Evolutionary conservation across 2,888 invertebrate genomes (phyloP), one percentile per base, ranked within the genome.

Genomic region (Ormyrus rosae): DNA sequence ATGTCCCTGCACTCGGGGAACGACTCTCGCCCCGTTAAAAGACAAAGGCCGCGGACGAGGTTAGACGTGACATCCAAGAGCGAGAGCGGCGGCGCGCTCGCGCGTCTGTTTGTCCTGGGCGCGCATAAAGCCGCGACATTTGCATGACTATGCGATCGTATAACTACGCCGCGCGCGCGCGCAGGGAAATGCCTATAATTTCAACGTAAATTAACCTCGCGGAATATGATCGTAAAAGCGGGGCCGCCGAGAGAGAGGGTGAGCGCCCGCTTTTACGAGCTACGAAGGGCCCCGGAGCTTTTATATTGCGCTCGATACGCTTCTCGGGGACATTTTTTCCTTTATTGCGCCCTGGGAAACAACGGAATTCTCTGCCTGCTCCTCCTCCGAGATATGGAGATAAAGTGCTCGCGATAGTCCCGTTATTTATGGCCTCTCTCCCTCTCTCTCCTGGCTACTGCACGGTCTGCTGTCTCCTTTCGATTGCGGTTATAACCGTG

Each of bases 151-250:
- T 73, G 48, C 45, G 58, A 45, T 11, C 51, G n/a, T 48, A 67
- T 61, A 51, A 61, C 60, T n/a, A 46, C 45, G 68, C 67, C 0
- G 34, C 34, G 34, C 34, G 34, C 9, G 55, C 68, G 51, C 50
- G 34, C 55, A 11, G 10, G 65, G 58, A 78, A 78, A 78, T 70
- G 58, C 78, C 78, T 78, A 74, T 78, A 81, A 78, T 81, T 81
- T 74, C 70, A 74, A 81, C 73, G 70, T 81, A 78, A 74, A 81
- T 78, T 81, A 81, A 81, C 78, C 81, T 70, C 78, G 70, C 53
- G 55, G 60, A 74, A 56, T 78, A 81, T 81, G 70, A 78, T 70
- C 81, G 81, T 74, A 70, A 78, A 73, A 34, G 34, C 34, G 50
- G 10, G 4, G 64, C 8, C 61, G 55, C 19, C 13, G 13, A 60